Evolutionary conservation across 2,113 vertebrate species (phyloP).

Genomic region (Romanogobio albipinnatus): DNA sequence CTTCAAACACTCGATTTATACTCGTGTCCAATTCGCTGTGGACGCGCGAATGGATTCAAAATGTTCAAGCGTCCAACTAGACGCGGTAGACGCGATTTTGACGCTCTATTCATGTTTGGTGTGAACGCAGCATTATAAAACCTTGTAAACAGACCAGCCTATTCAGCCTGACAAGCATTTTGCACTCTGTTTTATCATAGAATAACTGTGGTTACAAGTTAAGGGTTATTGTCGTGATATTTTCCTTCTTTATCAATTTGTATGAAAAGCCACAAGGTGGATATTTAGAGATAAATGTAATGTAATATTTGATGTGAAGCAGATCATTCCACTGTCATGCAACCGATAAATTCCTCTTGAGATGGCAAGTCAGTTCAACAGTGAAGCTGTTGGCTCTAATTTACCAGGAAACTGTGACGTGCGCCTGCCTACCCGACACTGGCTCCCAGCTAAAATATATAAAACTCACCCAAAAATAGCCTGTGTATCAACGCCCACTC

Average conservation of each 20-base stretch:
- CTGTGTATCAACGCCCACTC: conserved; percentile 65
- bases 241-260: neutral
- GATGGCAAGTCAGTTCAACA: conserved; percentile 39
- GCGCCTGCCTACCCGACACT: conserved; percentile 47
- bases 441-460: conserved; percentile 63
- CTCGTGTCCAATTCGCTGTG: no score
- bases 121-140: neutral
- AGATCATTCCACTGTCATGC: conserved; percentile 37
- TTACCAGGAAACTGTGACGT: conserved; percentile 55
- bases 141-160: neutral
- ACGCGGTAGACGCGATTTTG: no score
- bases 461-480: conserved; percentile 70
- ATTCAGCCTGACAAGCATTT: neutral
- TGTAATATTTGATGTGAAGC: conserved; percentile 3
- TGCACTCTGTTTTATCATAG: neutral
- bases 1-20: no score
- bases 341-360: conserved; percentile 31
- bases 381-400: conserved; percentile 56
- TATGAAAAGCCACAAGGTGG: neutral
- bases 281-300: neutral
- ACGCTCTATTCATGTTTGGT: no score
- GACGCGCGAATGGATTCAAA: no score
- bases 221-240: neutral
- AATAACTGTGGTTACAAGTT: neutral
- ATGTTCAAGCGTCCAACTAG: no score